Evolutionary conservation across 2,888 invertebrate species (phyloP), one percentile per base, ranked within the genome.

Genomic region (Odontocerum albicorne): DNA sequence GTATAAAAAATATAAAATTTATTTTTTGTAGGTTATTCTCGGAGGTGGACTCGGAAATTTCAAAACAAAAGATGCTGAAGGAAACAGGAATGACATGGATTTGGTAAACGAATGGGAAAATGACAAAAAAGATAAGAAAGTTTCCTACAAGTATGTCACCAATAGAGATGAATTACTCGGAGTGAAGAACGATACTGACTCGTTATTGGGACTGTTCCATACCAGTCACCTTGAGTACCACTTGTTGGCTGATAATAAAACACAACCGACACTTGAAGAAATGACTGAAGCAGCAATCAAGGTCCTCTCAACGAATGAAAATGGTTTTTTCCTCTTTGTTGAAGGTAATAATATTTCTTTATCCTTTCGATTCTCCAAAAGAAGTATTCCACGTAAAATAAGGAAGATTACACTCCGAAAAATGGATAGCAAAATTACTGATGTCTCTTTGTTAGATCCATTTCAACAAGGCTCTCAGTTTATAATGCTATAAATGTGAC

Each of bases 311-410:
- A 76, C 74, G 50, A 72, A 78, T 57, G 51, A 64, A 1, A 78
- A 83, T 1, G 87, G 87, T 13, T 88, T 75, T 66, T 82, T 86
- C 60, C 70, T 87, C 0, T 79, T 87, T 57, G 83, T 86, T 1
- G 81, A 81, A 65, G 73, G 72, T 65, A 58, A n/a, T n/a, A n/a
- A n/a, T n/a, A n/a, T n/a, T n/a, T n/a, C n/a, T n/a, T n/a, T n/a
- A n/a, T n/a, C n/a, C n/a, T n/a, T n/a, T n/a, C n/a, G n/a, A n/a
- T n/a, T n/a, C n/a, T n/a, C n/a, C n/a, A n/a, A n/a, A n/a, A n/a
- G n/a, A n/a, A n/a, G n/a, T n/a, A n/a, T n/a, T n/a, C n/a, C n/a
- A n/a, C n/a, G n/a, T n/a, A n/a, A n/a, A n/a, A n/a, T n/a, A n/a
- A n/a, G n/a, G n/a, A n/a, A n/a, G n/a, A n/a, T n/a, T n/a, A n/a